Evolutionary conservation across 64 coral and sea anemone genomes (phyloP).

Genomic region (Stichodactyla mertensii): DNA sequence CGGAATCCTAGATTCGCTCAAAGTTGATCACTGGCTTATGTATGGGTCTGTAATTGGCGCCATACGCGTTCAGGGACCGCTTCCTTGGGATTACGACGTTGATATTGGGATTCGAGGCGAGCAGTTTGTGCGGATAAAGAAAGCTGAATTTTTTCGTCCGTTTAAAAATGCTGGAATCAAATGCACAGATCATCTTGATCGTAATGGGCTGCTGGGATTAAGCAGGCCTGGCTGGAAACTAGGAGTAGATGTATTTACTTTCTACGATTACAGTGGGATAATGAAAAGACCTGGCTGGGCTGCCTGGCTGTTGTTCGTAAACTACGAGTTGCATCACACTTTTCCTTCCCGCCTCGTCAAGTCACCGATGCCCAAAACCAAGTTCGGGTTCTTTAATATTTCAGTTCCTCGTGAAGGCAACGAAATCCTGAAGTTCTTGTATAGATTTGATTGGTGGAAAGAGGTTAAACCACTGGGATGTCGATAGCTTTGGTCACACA

Average conservation of each 20-base stretch:
- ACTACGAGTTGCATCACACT: conserved; percentile 51
- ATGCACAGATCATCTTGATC: conserved; percentile 2
- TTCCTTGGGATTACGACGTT: conserved; percentile 59
- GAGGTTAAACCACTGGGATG: conserved; percentile 25
- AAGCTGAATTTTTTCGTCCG: conserved; percentile 1
- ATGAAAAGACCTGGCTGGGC: conserved; percentile 62
- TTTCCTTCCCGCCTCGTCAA: conserved; percentile 64
- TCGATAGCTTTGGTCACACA: not conserved
- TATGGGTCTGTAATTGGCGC: conserved; percentile 60
- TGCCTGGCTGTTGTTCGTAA: conserved; percentile 39
- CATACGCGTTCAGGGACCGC: conserved; percentile 5
- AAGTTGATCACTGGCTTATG: conserved; percentile 55
- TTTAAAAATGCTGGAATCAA: conserved; percentile 30
- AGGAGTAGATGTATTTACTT: conserved; percentile 64
- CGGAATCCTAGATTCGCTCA: conserved; percentile 34
- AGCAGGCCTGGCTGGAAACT: conserved; percentile 15
- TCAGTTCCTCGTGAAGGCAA: conserved; percentile 47
- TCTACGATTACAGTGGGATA: conserved; percentile 47
- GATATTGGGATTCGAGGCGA: conserved; percentile 53
- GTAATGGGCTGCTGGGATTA: conserved; percentile 17
- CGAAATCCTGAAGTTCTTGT: conserved; percentile 78
- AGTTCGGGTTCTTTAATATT: conserved; percentile 73
- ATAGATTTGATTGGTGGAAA: conserved; percentile 72
- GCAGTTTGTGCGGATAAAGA: conserved; percentile 6
- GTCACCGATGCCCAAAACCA: conserved; percentile 40